phyloP scores from a whole-genome alignment of 2,888 invertebrate genomes.

The Macaria notata region DNA sequence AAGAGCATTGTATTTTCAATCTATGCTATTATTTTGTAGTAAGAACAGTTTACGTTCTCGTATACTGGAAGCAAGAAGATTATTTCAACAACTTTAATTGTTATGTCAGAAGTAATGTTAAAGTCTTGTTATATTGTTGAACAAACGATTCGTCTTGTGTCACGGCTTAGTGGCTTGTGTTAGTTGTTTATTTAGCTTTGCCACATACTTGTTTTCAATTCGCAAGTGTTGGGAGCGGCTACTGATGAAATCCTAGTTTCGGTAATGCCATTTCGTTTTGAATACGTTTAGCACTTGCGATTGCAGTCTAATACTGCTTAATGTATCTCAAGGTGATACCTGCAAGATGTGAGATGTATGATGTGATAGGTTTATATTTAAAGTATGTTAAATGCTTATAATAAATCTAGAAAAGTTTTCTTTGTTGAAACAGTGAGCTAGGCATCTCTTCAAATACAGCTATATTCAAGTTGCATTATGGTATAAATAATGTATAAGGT shows the following conservation, averaged over 20 bases:
- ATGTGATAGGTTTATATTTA: no score
- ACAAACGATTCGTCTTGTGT: conserved; percentile 42
- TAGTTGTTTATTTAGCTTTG: conserved; percentile 37
- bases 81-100: conserved; percentile 5
- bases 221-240: conserved; percentile 17
- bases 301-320: not conserved
- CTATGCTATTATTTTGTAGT: no score
- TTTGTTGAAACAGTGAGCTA: no score
- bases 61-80: not conserved
- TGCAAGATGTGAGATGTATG: no score
- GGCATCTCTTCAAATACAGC: no score
- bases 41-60: no score
- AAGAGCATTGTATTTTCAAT: not conserved
- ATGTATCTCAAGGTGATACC: no score
- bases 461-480: no score
- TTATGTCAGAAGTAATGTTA: conserved; percentile 21
- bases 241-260: conserved; percentile 16
- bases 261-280: not conserved
- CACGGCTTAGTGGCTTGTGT: conserved; percentile 38
- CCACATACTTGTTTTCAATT: conserved; percentile 34
- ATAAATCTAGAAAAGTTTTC: no score
- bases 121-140: conserved; percentile 39
- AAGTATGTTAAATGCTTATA: no score
- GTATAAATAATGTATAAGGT: no score
- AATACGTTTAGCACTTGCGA: not conserved